Evolutionary conservation across 1,140 invertebrate species (phyloP).

Genomic region (Papilio machaon): DNA sequence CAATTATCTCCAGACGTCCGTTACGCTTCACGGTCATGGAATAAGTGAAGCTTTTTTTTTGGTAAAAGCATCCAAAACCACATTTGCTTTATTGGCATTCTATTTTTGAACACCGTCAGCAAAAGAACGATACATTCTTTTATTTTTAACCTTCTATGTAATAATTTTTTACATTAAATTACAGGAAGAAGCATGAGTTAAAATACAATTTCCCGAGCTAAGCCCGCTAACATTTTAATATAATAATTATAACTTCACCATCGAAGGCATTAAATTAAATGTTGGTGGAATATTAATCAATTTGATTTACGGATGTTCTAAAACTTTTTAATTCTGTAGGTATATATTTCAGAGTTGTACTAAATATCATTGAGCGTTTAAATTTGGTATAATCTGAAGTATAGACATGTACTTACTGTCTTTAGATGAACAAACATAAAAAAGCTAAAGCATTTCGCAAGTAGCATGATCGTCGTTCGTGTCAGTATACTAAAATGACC

Average conservation of each 20-base stretch:
- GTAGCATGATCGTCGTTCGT: conserved; percentile 2
- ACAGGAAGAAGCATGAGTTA: no score
- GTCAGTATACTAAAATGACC: conserved; percentile 35
- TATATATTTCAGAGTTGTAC: not conserved
- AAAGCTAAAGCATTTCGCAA: not conserved
- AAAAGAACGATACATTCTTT: not conserved
- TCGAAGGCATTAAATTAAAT: no score
- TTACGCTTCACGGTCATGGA: conserved; percentile 69
- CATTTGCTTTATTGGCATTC: conserved; percentile 32
- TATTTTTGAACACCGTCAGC: not conserved
- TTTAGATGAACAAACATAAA: not conserved
- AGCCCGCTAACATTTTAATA: not conserved
- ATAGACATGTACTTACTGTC: not conserved
- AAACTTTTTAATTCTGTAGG: not conserved
- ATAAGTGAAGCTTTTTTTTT: conserved; percentile 45
- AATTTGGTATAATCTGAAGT: not conserved
- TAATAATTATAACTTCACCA: not conserved
- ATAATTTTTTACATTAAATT: no score
- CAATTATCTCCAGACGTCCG: conserved; percentile 62
- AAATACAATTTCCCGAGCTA: no score
- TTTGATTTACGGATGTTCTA: not conserved
- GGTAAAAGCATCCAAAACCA: conserved; percentile 33
- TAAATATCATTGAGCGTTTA: not conserved
- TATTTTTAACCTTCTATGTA: not conserved
- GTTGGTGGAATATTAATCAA: not conserved